Conservation (phyloP, 1,140 invertebrate genomes). For the Drosophila asahinai region DNA sequence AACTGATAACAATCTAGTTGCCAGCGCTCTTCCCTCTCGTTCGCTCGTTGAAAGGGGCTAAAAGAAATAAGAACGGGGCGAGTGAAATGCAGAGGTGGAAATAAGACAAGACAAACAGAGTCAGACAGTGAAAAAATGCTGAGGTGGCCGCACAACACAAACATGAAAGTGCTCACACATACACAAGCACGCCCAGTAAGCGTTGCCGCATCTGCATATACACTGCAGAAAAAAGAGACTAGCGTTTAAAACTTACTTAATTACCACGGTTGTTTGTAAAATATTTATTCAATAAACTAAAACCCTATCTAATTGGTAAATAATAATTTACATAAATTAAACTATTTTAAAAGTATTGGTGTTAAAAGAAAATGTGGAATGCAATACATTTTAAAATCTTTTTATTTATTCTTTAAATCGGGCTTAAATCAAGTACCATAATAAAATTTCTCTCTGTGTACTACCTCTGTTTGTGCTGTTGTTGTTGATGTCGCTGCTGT, state of each 20-base stretch:
- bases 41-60: not conserved
- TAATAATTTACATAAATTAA: no score
- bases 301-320: no score
- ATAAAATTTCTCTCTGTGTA: constrained; percentile 13
- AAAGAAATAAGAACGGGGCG: constrained; percentile 22
- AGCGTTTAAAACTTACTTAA: no score
- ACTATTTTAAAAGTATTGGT: no score
- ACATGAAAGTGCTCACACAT: constrained; percentile 12
- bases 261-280: no score
- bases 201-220: constrained; percentile 50
- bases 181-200: constrained; percentile 48
- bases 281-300: no score
- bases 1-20: constrained; percentile 75
- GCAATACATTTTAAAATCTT: no score
- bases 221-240: not conserved
- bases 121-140: constrained; percentile 68
- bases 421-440: constrained; percentile 1
- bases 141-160: constrained; percentile 59
- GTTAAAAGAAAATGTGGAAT: no score
- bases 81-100: constrained; percentile 45
- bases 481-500: constrained; percentile 36
- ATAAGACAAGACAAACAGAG: constrained; percentile 51
- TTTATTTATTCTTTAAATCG: no score
- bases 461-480: constrained; percentile 10
- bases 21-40: not conserved